These are phyloP conservation scores for Dipodomys merriami DNA, from an alignment of 2,113 vertebrate genomes.

Conservation along the genomic window DNA sequence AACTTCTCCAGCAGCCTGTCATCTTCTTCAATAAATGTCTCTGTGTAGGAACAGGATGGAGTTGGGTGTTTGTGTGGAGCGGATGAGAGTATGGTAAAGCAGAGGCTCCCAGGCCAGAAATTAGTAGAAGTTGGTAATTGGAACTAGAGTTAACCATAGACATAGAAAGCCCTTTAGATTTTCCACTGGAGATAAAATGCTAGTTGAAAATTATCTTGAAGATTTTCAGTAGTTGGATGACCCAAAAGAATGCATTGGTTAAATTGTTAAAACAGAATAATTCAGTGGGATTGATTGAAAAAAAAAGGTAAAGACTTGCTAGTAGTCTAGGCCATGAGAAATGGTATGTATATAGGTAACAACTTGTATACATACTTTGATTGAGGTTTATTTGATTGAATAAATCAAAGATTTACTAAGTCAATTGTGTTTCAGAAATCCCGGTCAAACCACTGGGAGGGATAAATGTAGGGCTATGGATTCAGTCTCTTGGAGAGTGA, in stretches of 20 bases:
- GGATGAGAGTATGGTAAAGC: not conserved
- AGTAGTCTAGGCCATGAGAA: not conserved
- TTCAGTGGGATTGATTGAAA: not conserved
- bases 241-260: not conserved
- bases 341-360: not conserved
- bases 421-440: slow-evolving; percentile 20
- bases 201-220: slow-evolving; percentile 16
- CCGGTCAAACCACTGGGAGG: slow-evolving; percentile 1
- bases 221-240: not conserved
- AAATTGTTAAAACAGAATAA: not conserved
- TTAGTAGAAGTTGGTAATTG: not conserved
- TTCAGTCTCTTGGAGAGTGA: not conserved
- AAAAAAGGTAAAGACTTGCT: not conserved
- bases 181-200: not conserved
- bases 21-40: not conserved
- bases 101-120: not conserved
- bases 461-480: not conserved
- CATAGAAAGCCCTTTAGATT: not conserved
- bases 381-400: slow-evolving; percentile 17
- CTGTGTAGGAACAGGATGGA: not conserved
- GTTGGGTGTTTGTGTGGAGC: not conserved
- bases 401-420: not conserved
- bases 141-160: not conserved
- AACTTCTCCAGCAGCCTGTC: not conserved
- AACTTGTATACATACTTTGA: not conserved